Percentiles rank a stretch among this genome's conserved stretches.
Evolutionary conservation across 2,113 vertebrate species (phyloP).

Genomic region (Archilochus colubris): DNA sequence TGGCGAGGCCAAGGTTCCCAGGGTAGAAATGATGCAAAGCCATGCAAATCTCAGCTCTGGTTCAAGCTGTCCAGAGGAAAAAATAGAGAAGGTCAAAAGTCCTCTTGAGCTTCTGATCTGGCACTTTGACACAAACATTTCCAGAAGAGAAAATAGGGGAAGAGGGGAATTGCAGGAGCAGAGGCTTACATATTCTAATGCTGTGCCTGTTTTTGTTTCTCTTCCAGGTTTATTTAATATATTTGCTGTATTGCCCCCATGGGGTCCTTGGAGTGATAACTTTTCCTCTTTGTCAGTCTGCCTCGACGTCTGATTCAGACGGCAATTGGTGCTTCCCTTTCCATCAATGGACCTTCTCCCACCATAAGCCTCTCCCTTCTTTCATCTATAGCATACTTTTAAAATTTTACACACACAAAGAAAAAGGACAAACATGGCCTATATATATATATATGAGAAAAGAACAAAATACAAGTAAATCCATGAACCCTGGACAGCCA

Average conservation of each 20-base stretch:
- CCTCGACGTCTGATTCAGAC: slow-evolving; percentile 79
- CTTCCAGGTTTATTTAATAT: slow-evolving; percentile 82
- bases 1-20: neutral
- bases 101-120: neutral
- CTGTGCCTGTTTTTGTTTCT: slow-evolving; percentile 45
- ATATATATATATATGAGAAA: slow-evolving; percentile 14
- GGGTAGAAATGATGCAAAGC: neutral
- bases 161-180: neutral
- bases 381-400: slow-evolving; percentile 66
- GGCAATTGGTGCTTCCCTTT: slow-evolving; percentile 80
- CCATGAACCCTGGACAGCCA: neutral
- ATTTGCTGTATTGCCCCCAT: slow-evolving; percentile 85
- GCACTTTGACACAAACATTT: neutral
- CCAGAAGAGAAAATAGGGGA: neutral
- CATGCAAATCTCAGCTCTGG: neutral
- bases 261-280: slow-evolving; percentile 81
- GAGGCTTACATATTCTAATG: neutral
- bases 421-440: neutral
- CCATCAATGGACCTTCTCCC: slow-evolving; percentile 64
- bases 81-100: slow-evolving; percentile 6
- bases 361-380: slow-evolving; percentile 62
- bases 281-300: slow-evolving; percentile 77
- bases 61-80: neutral
- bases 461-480: slow-evolving; percentile 35
- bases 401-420: slow-evolving; percentile 53